Base-by-base conservation (phyloP, 2,797 vertebrate species). In the Tapera naevia region DNA sequence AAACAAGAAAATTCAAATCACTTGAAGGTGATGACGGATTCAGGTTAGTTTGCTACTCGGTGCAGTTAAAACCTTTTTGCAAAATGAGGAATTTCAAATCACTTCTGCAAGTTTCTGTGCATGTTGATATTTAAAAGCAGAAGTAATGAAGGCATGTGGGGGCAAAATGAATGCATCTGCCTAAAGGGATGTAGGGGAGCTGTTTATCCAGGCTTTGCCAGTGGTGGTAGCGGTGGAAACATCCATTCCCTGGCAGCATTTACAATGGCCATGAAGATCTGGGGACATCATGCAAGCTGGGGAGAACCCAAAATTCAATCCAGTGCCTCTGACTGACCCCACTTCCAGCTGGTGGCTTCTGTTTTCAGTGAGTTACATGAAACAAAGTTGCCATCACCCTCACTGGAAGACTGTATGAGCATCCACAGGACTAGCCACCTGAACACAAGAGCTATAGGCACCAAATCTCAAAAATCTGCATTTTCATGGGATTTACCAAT, bases 321-420 rank as follows among this genome's bases (percentile, higher is more conserved):
- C 45, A 8, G 14, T 35, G 25, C 35, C 25, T 25, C 41, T 64
- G 39, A 41, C 3, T 41, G 73, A 65, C 6, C 33, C 6, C 10
- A 9, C 6, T 22, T 27, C 10, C 22, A 75, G 10, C 18, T 50
- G 37, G 7, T 53, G 39, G 15, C 21, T 80, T 70, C 87, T 46
- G 9, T 43, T 91, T 81, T 51, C 35, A 51, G 21, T 0, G 5
- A 74, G 19, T 35, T 12, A 48, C 32, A 2, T 0, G 1, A 91
- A 85, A 86, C 0, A 0, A 76, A 84, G 83, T 1, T 2, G 23
- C 17, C 0, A 0, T 7, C 0, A 0, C 45, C n/a, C 8, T 11
- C 16, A 13, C 14, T 51, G 79, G 28, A 16, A 67, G 35, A 21
- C 16, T 25, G 12, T 18, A 17, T 2, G 22, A 70, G 35, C 0